Conservation (phyloP, 2,888 invertebrate genomes). For the Schizotus pectinicornis region DNA sequence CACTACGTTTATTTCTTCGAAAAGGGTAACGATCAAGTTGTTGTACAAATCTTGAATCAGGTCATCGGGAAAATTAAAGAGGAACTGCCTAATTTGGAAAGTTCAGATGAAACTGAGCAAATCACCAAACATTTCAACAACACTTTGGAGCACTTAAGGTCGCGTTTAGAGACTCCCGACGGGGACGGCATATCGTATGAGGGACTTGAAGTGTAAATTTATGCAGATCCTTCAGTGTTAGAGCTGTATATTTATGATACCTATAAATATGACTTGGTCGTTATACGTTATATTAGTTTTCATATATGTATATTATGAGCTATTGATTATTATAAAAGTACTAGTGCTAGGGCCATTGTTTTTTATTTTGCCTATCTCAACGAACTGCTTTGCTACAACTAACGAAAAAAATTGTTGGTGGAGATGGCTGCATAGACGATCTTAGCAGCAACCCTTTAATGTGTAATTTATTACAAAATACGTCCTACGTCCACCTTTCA, state of each 20-base stretch:
- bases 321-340: neutral
- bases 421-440: no score
- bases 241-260: constrained; percentile 17
- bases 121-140: constrained; percentile 95
- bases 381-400: no score
- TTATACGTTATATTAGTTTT: constrained; percentile 14
- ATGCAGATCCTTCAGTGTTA: neutral
- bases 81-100: constrained; percentile 91
- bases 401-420: no score
- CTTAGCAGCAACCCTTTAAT: no score
- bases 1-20: constrained; percentile 93
- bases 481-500: no score
- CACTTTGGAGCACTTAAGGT: constrained; percentile 81
- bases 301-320: constrained; percentile 24
- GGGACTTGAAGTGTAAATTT: constrained; percentile 63
- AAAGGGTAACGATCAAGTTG: constrained; percentile 68
- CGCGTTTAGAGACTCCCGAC: constrained; percentile 68
- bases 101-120: constrained; percentile 95
- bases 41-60: constrained; percentile 62
- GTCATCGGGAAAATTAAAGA: constrained; percentile 92
- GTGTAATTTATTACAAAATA: no score
- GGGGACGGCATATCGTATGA: constrained; percentile 70
- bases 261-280: constrained; percentile 12
- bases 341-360: no score
- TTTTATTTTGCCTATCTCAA: no score